Evolutionary conservation across 1,140 invertebrate species (phyloP), one percentile per base, ranked within the genome.

Genomic region (Apis cerana): DNA sequence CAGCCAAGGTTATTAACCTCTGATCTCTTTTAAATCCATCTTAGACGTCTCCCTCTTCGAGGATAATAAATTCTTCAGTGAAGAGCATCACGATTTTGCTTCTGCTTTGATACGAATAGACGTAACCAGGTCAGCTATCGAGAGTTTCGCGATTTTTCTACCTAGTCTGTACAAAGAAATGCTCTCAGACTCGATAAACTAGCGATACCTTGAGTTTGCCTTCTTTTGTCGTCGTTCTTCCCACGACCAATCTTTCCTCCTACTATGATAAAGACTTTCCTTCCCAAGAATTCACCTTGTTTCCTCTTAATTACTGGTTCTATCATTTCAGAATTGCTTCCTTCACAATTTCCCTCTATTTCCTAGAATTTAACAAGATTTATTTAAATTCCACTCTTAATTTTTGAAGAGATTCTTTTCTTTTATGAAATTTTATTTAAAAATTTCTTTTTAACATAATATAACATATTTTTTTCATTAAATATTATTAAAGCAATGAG

Each of bases 291-390:
- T 23, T 19, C 43, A n/a, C 7, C 70, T 33, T 43, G 70, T 58
- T 72, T 72, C 70, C 70, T 43, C 27, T 58, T 72, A 72, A 58
- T 72, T 72, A 54, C 70, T 58, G 27, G n/a, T 19, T 72, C 58
- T 15, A 43, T 13, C 19, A 8, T 17, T 4, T 17, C 19, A 10
- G 19, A 10, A 58, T 21, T 2, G 17, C 19, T 72, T 58, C 50
- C 17, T 23, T 27, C 15, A 12, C 23, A 56, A 15, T 56, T 56
- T 71, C 13, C 1, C 33, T 8, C 2, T 1, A 48, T 48, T 68
- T 48, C 1, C 5, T 12, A 64, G 11, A 17, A 33, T 43, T 12
- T 43, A 21, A 19, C 10, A 65, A 11, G 27, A 10, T 33, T 64
- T 64, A 27, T 33, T 33, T 15, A 19, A 64, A 33, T 64, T 2